Evolutionary conservation across 2,888 invertebrate genomes (phyloP).

Genomic region (Smittia sp.): DNA sequence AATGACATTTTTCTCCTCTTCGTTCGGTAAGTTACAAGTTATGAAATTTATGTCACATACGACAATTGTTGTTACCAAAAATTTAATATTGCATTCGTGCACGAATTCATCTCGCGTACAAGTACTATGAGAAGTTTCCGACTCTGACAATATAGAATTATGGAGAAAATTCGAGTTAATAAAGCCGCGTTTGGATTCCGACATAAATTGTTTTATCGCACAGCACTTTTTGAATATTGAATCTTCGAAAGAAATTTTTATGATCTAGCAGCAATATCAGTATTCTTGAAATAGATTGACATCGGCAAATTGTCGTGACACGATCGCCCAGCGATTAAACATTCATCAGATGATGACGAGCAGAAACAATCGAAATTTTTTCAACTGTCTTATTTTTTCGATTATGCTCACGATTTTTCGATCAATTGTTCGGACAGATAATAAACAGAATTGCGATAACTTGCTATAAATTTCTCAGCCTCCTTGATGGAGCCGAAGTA

Average conservation of each 20-base stretch:
- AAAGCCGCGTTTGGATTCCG: no score
- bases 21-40: background rate
- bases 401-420: conserved; percentile 19
- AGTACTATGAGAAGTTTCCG: background rate
- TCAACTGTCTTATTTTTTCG: conserved; percentile 38
- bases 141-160: background rate
- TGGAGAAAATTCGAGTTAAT: no score
- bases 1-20: conserved; percentile 1
- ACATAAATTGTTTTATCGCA: no score
- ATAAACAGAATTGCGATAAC: no score
- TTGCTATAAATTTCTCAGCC: no score
- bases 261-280: no score
- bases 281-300: no score
- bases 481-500: no score
- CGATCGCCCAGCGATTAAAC: conserved; percentile 11
- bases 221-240: no score
- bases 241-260: no score
- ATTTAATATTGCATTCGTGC: conserved; percentile 34
- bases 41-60: background rate
- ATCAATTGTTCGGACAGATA: no score
- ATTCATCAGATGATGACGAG: conserved; percentile 26
- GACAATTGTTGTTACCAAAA: conserved; percentile 7
- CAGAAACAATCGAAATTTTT: background rate
- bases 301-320: background rate
- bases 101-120: conserved; percentile 13